phyloP scores from a whole-genome alignment of 1,140 invertebrate species.

The Bombus difficillimus region DNA sequence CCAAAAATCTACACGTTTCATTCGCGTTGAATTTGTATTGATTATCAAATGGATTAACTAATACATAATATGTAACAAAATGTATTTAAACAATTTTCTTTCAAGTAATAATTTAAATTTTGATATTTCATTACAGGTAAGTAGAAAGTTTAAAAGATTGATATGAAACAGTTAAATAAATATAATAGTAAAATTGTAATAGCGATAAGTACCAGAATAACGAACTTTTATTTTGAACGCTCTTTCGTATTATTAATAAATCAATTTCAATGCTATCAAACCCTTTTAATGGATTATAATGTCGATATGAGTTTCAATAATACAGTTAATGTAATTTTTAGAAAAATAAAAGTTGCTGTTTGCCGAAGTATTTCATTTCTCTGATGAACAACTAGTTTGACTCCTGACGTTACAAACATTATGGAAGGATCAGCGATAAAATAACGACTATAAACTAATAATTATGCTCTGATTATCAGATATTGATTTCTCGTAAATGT shows the following conservation, averaged over 20 bases:
- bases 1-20: not conserved
- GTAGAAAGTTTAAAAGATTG: too few species aligned
- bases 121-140: not conserved
- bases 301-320: not conserved
- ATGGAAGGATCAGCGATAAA: not conserved
- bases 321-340: not conserved
- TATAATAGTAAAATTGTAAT: too few species aligned
- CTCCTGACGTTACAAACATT: not conserved
- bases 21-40: not conserved
- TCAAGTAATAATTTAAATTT: not conserved
- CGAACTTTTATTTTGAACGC: too few species aligned
- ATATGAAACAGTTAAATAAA: too few species aligned
- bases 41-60: not conserved
- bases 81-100: not conserved
- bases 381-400: not conserved
- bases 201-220: too few species aligned
- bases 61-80: not conserved
- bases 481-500: not conserved
- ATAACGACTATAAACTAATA: conserved; percentile 1
- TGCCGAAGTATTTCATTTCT: not conserved
- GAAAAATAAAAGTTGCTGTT: not conserved
- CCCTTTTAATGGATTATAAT: too few species aligned
- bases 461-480: not conserved
- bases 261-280: too few species aligned
- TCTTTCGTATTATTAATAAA: too few species aligned